phyloP scores from a whole-genome alignment of 2,888 invertebrate species.

The Pseudococcus longispinus region DNA sequence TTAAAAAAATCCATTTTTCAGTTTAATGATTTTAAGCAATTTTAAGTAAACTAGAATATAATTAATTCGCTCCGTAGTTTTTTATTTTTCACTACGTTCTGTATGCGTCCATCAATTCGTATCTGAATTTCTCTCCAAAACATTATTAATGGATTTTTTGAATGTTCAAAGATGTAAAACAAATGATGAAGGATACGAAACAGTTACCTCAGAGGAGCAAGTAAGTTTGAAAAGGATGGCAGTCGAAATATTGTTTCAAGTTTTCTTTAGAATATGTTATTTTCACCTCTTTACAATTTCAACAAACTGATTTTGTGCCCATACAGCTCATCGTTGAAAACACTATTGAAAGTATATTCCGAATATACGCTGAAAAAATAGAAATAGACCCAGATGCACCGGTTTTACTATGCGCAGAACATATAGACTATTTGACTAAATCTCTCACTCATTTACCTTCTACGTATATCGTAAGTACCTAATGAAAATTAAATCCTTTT shows the following conservation, averaged over 20 bases:
- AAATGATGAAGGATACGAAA: background rate
- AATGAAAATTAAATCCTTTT: background rate
- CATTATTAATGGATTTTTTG: background rate
- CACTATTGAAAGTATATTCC: slow-evolving; percentile 56
- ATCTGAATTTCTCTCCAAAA: background rate
- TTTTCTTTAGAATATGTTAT: too few species aligned
- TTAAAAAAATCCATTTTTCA: too few species aligned
- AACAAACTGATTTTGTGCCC: too few species aligned
- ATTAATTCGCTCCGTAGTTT: background rate
- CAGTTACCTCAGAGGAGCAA: background rate
- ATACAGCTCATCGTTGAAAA: slow-evolving; percentile 52
- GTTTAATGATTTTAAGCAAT: too few species aligned
- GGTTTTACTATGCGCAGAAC: slow-evolving; percentile 64
- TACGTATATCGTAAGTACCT: slow-evolving; percentile 24
- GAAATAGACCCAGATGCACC: slow-evolving; percentile 63
- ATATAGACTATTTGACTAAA: slow-evolving; percentile 47
- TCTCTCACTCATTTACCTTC: slow-evolving; percentile 28
- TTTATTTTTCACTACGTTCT: background rate
- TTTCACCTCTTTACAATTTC: too few species aligned
- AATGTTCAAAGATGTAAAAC: background rate
- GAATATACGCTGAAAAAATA: slow-evolving; percentile 63
- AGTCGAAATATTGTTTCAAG: background rate
- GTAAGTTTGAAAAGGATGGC: background rate
- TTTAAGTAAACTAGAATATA: background rate
- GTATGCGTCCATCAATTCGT: background rate